Evolutionary conservation across 2,113 vertebrate genomes (phyloP), one percentile per base, ranked within the genome.

Genomic region (Gorsachius goisagi): DNA sequence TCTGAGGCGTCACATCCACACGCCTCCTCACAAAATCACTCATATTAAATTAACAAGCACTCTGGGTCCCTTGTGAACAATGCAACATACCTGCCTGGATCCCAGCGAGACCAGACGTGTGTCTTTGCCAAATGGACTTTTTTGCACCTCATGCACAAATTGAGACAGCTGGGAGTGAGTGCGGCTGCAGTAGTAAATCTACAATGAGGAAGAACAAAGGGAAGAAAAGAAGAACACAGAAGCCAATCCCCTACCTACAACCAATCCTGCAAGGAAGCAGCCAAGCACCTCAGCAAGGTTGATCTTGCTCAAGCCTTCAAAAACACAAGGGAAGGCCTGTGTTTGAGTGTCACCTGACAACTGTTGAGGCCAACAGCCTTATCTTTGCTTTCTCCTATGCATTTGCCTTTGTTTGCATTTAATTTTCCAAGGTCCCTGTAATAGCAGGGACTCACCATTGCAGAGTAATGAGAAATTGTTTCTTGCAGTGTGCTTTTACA

Each of bases 141-240:
- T 99, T 93, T 99, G 99, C 26, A 99, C 99, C 93, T 99, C 99
- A 0, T 81, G 99, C 58, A 99, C 98, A 92, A 99, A 99, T 96
- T 99, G 99, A 52, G 99, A 98, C 83, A 99, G 98, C 98, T 99
- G 99, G 20, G 99, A 99, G 90, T 99, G 99, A 8, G 99, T 99
- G 80, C 99, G 99, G 82, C 99, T 99, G 95, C 99, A 99, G 97
- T 99, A 99, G 96, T 99, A 99, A 89, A 99, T 99, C 99, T 99
- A 63, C 68, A 55, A 1, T 2, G 21, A 41, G 60, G 28, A 89
- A 47, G 64, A 63, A 73, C 21, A 74, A 44, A 79, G 19, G 12
- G 28, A 59, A 81, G 68, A 75, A 35, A 62, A 60, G 27, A 52
- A 62, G 9, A 73, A 86, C 27, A 11, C 6, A 21, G 50, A 81